phyloP scores from a whole-genome alignment of 2,113 vertebrate species.

The Neoarius graeffei region DNA sequence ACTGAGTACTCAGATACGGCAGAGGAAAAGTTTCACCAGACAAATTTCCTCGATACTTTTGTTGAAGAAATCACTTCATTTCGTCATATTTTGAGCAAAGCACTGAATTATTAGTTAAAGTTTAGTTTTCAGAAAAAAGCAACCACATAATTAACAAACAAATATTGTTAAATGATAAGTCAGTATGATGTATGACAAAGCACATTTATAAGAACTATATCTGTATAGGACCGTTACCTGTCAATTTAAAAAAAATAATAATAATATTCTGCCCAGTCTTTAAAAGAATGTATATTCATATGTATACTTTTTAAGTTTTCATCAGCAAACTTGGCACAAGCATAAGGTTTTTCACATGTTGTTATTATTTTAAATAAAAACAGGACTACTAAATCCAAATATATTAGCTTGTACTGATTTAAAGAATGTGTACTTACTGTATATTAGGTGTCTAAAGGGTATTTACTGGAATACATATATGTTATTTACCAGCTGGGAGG shows the following conservation, averaged over 20 bases:
- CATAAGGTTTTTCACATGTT: too few relatives aligned
- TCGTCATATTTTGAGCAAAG: too few relatives aligned
- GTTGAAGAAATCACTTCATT: too few relatives aligned
- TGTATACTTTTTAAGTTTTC: not conserved
- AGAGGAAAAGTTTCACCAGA: too few relatives aligned
- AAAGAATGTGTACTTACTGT: not conserved
- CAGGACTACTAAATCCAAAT: not conserved
- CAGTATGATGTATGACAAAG: not conserved
- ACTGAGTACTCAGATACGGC: too few relatives aligned
- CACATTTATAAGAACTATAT: not conserved
- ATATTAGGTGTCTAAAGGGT: not conserved
- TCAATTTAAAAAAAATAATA: not conserved
- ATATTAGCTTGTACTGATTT: not conserved
- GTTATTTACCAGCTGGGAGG: too few relatives aligned
- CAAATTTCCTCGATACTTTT: too few relatives aligned
- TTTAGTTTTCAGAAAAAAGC: not conserved
- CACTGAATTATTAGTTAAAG: not conserved
- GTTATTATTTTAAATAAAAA: too few relatives aligned
- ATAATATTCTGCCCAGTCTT: not conserved
- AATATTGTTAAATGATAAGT: too few relatives aligned
- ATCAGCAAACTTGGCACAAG: too few relatives aligned
- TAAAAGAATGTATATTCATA: not conserved
- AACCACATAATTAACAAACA: not conserved
- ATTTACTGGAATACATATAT: not conserved
- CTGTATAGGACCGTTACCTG: not conserved